Evolutionary conservation across 2,797 vertebrate genomes (phyloP).

Genomic region (Girardinus metallicus): DNA sequence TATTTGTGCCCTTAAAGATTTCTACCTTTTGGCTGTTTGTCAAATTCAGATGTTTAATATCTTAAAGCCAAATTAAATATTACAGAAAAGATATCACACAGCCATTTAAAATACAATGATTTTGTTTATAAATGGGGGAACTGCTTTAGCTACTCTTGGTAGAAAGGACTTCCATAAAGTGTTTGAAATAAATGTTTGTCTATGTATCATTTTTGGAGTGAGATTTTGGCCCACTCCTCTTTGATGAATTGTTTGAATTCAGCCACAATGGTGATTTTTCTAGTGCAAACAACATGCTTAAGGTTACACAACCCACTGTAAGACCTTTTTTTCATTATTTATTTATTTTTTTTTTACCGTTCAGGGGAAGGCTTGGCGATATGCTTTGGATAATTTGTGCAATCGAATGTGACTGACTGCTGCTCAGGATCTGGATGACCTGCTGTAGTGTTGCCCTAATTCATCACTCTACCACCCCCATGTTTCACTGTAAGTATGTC

Average conservation of each 20-base stretch:
- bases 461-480: not conserved
- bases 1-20: not conserved
- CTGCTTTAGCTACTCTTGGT: too few species aligned
- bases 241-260: not conserved
- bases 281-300: not conserved
- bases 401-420: not conserved
- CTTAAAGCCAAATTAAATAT: not conserved
- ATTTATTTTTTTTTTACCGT: not conserved
- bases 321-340: not conserved
- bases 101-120: not conserved
- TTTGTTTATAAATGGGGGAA: too few species aligned
- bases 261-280: not conserved
- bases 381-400: not conserved
- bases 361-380: not conserved
- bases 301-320: not conserved
- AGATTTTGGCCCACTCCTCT: too few species aligned
- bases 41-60: not conserved
- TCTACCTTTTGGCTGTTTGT: not conserved
- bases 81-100: too few species aligned
- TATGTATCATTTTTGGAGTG: not conserved
- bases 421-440: not conserved
- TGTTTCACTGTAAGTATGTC: not conserved
- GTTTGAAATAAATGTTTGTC: too few species aligned
- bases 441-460: not conserved
- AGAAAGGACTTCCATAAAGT: too few species aligned